Percentiles rank a stretch among this genome's conserved stretches.
Conservation (phyloP, 2,888 invertebrate species). For the Brenthis ino region DNA sequence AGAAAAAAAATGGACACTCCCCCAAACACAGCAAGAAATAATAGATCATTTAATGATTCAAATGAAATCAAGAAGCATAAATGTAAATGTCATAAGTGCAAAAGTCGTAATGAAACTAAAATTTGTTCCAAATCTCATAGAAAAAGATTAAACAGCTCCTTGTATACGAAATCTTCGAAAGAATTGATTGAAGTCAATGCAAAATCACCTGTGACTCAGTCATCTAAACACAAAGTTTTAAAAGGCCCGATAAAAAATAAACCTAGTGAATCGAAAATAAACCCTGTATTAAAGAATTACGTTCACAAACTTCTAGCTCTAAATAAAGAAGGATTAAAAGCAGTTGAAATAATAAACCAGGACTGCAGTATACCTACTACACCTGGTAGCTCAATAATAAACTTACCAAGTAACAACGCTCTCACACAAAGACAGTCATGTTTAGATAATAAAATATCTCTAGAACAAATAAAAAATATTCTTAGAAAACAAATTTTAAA, state of each 20-base stretch:
- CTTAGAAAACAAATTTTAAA: slow-evolving; percentile 55
- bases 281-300: slow-evolving; percentile 69
- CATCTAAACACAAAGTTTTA: slow-evolving; percentile 12
- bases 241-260: slow-evolving; percentile 18
- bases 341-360: slow-evolving; percentile 68
- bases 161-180: slow-evolving; percentile 25
- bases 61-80: slow-evolving; percentile 30
- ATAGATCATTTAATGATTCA: slow-evolving; percentile 34
- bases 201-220: slow-evolving; percentile 1
- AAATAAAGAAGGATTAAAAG: slow-evolving; percentile 66
- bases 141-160: slow-evolving; percentile 23
- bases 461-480: slow-evolving; percentile 64
- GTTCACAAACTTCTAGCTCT: slow-evolving; percentile 66
- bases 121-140: slow-evolving; percentile 31
- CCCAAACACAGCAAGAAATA: slow-evolving; percentile 56
- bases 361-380: slow-evolving; percentile 75
- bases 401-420: slow-evolving; percentile 59
- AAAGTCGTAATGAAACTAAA: slow-evolving; percentile 39
- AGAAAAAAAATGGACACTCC: slow-evolving; percentile 47
- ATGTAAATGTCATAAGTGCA: slow-evolving; percentile 40
- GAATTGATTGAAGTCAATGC: slow-evolving; percentile 4
- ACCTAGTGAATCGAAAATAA: slow-evolving; percentile 44
- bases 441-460: slow-evolving; percentile 58
- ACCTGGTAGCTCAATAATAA: slow-evolving; percentile 73
- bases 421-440: slow-evolving; percentile 42